Base-by-base conservation (phyloP, 2,797 vertebrate genomes). In the Tamandua tetradactyla region DNA sequence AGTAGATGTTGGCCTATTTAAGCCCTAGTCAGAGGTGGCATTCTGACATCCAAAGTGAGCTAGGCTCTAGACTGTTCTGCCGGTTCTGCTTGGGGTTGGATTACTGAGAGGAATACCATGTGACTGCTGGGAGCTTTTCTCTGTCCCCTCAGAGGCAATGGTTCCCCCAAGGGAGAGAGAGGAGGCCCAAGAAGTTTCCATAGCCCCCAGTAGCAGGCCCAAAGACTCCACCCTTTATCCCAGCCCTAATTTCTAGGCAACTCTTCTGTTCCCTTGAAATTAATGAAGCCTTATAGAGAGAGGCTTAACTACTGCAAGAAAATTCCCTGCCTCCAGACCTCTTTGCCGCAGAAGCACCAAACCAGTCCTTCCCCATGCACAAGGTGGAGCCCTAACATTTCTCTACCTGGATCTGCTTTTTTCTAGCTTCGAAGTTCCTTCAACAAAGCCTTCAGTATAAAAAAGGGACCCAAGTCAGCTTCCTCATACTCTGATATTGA, bases 391-490 rank as follows among this genome's bases (percentile, higher is more conserved):
- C 69, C 87, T 97, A 49, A 96, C 13, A 0, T n/a, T 90, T 22
- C 40, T 23, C 37, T 35, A 5, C 59, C 52, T 2, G 89, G 23
- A 32, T 96, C 83, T 97, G 95, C 75, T 97, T 75, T 97, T 49
- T 94, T 61, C 25, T 89, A 99, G 99, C 98, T 99, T 79, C 99
- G 99, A 87, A 99, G 99, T 96, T 99, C 99, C 96, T 99, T 99
- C 98, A 99, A 99, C 98, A 99, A 99, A 97, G 99, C 99, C 27
- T 99, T 99, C 98, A 99, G 99, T 97, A 99, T 99, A 96, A 99
- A 99, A 98, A 99, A 99, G 97, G 99, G 99, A 12, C 97, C 99
- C 85, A 99, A 99, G 98, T 99, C 99, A 0, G 97, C 98, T 1
- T 99, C 99, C 0, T 99, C 99, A 0, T 99, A 99, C 98, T 99